Evolutionary conservation across 2,113 vertebrate species (phyloP), one percentile per base, ranked within the genome.

Genomic region (Onychorhynchus coronatus): DNA sequence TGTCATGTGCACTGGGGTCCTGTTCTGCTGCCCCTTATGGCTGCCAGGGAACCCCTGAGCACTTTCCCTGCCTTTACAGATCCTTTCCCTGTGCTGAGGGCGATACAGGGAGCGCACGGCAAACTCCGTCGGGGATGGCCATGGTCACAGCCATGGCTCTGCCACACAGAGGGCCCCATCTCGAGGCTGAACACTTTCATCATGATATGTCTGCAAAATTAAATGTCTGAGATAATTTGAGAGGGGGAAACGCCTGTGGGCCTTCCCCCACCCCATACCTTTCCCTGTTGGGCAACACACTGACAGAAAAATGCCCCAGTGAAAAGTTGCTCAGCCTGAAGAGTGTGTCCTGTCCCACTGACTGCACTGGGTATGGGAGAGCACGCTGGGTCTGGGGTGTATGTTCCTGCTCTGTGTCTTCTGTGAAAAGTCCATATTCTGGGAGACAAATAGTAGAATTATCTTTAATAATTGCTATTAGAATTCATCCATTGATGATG

Each of bases 241-340:
- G 12, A 8, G 13, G 16, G 12, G 6, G 3, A 14, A 47, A 62
- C 37, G n/a, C 47, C 47, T 50, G 16, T 79, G 44, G 31, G 12
- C 42, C 14, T 58, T n/a, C 25, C 42, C 12, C 41, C 20, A 23
- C 10, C 12, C 24, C 25, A 4, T 30, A 12, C 53, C 44, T 55
- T 18, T 41, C 41, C 12, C 18, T 21, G 3, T 27, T 12, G 14
- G 27, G 31, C 58, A 35, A 6, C 11, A 33, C 0, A 1, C 62
- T 25, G 47, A 20, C 50, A 77, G 53, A 35, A 61, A 50, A 59
- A 50, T 0, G 0, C 6, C 11, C 22, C 41, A 30, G 42, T 16
- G 35, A 21, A 62, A 62, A 33, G 11, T 25, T 30, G 21, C 33
- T 72, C 47, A 65, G 61, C 11, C 27, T 42, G 16, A 41, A 39